These are phyloP conservation scores for Sebastes minor DNA, from an alignment of 2,797 vertebrate species.

Conservation along the genomic window DNA sequence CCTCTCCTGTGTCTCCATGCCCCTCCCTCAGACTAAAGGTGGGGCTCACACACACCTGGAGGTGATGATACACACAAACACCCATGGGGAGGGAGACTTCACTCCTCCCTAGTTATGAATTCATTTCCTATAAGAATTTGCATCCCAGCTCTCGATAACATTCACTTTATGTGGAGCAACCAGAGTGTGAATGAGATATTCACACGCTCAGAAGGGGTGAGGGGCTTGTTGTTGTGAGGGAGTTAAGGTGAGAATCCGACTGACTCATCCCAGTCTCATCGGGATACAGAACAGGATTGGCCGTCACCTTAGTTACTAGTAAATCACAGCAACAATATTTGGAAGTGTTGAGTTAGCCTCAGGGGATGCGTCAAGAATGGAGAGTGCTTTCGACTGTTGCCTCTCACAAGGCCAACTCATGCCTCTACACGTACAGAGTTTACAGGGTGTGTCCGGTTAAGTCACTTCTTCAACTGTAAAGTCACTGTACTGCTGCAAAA, in stretches of 20 bases:
- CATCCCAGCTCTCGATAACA: slow-evolving; percentile 34
- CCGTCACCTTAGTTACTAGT: slow-evolving; percentile 53
- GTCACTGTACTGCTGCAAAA: neutral
- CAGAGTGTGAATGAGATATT: neutral
- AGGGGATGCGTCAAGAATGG: slow-evolving; percentile 23
- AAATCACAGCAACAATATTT: slow-evolving; percentile 40
- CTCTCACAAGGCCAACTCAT: slow-evolving; percentile 49
- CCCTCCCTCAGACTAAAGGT: slow-evolving; percentile 63
- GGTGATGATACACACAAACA: slow-evolving; percentile 26
- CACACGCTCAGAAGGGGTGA: neutral
- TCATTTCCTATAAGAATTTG: slow-evolving; percentile 47
- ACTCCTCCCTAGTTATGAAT: slow-evolving; percentile 26
- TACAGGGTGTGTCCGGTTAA: slow-evolving; percentile 54
- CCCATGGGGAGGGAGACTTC: neutral
- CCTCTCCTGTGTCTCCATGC: slow-evolving; percentile 27
- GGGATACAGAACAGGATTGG: slow-evolving; percentile 1
- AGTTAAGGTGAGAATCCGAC: slow-evolving; percentile 2
- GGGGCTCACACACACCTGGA: slow-evolving; percentile 65
- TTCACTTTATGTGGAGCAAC: neutral
- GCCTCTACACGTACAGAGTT: slow-evolving; percentile 55
- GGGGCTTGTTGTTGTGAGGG: neutral
- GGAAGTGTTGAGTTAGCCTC: neutral
- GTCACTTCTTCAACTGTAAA: slow-evolving; percentile 8
- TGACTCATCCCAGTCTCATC: slow-evolving; percentile 45
- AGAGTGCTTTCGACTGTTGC: slow-evolving; percentile 23